phyloP scores from a whole-genome alignment of 53 echinoderm and acorn worm genomes.

The Actinopyga echinites region DNA sequence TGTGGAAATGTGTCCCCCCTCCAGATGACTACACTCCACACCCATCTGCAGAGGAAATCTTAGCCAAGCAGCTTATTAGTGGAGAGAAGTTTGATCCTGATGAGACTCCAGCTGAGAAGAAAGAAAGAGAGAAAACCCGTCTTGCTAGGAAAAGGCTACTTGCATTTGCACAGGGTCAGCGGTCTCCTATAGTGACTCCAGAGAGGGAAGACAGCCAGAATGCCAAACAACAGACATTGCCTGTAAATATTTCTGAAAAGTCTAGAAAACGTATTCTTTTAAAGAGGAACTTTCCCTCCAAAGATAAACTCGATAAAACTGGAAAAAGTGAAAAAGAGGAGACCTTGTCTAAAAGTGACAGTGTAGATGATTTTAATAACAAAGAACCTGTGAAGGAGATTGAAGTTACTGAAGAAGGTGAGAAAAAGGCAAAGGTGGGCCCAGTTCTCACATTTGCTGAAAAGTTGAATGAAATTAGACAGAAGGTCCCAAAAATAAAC shows the following conservation, averaged over 20 bases:
- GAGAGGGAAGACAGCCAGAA: slow-evolving; percentile 49
- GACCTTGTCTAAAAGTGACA: background rate
- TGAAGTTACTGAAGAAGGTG: background rate
- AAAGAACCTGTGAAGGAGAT: background rate
- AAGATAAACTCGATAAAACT: slow-evolving; percentile 6
- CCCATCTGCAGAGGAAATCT: slow-evolving; percentile 50
- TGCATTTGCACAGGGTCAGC: slow-evolving; percentile 55
- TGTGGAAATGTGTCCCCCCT: slow-evolving; percentile 73
- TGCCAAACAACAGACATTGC: slow-evolving; percentile 55
- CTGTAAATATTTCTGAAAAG: slow-evolving; percentile 77
- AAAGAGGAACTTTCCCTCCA: slow-evolving; percentile 32
- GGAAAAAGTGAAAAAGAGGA: slow-evolving; percentile 19
- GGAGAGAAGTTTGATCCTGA: slow-evolving; percentile 36
- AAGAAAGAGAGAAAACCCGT: slow-evolving; percentile 48
- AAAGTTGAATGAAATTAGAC: slow-evolving; percentile 5
- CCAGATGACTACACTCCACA: slow-evolving; percentile 70
- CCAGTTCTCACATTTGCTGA: slow-evolving; percentile 16
- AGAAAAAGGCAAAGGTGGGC: slow-evolving; percentile 18
- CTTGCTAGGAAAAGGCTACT: slow-evolving; percentile 63
- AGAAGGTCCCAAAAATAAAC: slow-evolving; percentile 6
- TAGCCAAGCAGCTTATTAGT: slow-evolving; percentile 32
- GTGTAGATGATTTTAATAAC: background rate
- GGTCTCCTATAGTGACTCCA: slow-evolving; percentile 43
- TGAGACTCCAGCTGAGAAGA: slow-evolving; percentile 14
- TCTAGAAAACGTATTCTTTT: slow-evolving; percentile 41